Evolutionary conservation across 2,888 invertebrate species (phyloP).

Genomic region (Morinoia aosen): DNA sequence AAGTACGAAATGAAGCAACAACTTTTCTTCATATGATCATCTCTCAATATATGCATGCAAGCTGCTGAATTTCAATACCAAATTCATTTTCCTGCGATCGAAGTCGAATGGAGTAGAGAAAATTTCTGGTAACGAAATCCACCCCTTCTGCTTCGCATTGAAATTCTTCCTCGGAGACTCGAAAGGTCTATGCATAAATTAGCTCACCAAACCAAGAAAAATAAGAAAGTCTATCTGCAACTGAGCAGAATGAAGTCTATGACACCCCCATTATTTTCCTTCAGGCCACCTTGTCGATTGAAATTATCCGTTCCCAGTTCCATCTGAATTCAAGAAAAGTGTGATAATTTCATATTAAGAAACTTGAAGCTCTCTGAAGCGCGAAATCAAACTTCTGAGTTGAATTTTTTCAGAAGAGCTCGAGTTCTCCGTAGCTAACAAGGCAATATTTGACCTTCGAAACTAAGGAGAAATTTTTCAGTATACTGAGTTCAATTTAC

Average conservation of each 20-base stretch:
- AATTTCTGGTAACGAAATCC: not conserved
- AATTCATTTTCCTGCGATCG: not conserved
- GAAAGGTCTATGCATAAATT: conserved; percentile 24
- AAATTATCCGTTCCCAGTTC: not conserved
- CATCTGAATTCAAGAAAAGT: not conserved
- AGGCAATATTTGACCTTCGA: not conserved
- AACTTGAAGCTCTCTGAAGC: not conserved
- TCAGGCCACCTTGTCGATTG: not conserved
- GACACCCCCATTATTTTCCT: not conserved
- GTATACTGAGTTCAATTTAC: not conserved
- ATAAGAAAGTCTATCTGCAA: not conserved
- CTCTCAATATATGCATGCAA: not conserved
- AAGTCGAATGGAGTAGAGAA: not conserved
- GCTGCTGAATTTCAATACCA: not conserved
- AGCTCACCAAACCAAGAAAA: not conserved
- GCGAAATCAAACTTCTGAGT: not conserved
- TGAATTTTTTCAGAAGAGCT: too few relatives aligned
- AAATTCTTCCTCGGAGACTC: not conserved
- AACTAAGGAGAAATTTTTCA: not conserved
- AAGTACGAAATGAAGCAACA: not conserved
- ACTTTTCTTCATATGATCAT: not conserved
- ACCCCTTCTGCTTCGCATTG: not conserved
- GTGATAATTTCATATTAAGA: not conserved
- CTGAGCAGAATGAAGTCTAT: not conserved
- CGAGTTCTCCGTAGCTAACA: not conserved